Evolutionary conservation across 2,113 vertebrate species (phyloP).

Genomic region (Alaudala cheleensis): DNA sequence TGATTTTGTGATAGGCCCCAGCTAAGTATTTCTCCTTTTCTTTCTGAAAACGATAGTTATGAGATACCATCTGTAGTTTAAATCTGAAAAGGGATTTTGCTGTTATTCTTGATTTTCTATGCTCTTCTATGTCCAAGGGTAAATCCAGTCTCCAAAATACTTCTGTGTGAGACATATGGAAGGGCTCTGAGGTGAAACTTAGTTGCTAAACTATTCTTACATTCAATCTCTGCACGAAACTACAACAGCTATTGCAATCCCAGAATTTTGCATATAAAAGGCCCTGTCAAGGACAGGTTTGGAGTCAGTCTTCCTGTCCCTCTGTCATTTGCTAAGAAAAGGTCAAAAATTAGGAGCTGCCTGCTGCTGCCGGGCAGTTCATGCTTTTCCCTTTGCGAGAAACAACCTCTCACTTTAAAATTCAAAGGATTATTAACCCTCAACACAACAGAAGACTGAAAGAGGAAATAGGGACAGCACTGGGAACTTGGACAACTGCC

Average conservation of each 20-base stretch:
- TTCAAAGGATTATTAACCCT: no score
- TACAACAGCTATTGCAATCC: rapidly evolving
- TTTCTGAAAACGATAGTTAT: not conserved
- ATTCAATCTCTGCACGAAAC: not conserved
- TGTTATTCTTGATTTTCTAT: not conserved
- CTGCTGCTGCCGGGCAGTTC: not conserved
- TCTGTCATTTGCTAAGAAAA: not conserved
- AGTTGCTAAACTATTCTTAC: not conserved
- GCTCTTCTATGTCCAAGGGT: not conserved
- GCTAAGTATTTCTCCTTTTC: not conserved
- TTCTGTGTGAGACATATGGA: not conserved
- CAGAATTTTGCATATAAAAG: not conserved
- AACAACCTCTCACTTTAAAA: not conserved
- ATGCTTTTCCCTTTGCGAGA: not conserved
- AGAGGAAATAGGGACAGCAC: not conserved
- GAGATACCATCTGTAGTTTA: not conserved
- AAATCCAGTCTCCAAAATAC: not conserved
- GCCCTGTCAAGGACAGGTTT: not conserved
- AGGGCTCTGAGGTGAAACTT: not conserved
- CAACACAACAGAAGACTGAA: not conserved
- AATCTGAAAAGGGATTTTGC: not conserved
- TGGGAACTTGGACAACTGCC: rapidly evolving
- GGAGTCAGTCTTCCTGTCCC: not conserved
- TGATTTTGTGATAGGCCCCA: not conserved
- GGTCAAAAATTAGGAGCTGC: not conserved